Evolutionary conservation across 2,113 vertebrate species (phyloP), one percentile per base, ranked within the genome.

Genomic region (Illadopsis cleaveri): DNA sequence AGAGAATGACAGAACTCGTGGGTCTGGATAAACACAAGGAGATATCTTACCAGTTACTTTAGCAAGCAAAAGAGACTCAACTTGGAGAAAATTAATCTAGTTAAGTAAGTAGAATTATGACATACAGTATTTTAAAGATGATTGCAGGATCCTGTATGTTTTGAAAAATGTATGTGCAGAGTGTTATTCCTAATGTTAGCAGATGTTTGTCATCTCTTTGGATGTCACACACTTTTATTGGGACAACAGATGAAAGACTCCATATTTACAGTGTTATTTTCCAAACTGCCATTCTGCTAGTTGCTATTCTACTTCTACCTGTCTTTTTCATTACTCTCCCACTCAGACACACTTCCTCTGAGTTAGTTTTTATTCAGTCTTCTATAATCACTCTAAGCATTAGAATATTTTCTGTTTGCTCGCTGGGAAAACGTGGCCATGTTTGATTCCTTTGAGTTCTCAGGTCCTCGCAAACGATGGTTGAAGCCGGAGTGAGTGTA

Each of bases 1-100:
- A 71, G 2, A 44, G 42, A 42, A 40, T 33, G 30, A 38, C 37
- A 70, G n/a, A 86, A 30, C 18, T 38, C 0, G 0, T 45, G 18
- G 28, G 27, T 54, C 16, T 47, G 11, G 38, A 47, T 81, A 73
- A 87, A 56, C 13, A n/a, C 24, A 53, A 28, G 35, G 30, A 58
- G 35, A 15, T 85, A 56, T 50, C n/a, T 60, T 48, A 56, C 27
- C 16, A 23, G 42, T 66, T 70, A 33, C 22, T 72, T 45, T 45
- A 58, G n/a, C 28, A 51, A 27, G 21, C 35, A 75, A 71, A 91
- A 31, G 22, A 44, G 51, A 66, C 18, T 79, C 23, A 60, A 12
- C 21, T 9, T 69, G 37, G 14, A 22, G n/a, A 84, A 84, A 66
- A 84, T 51, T 24, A 11, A 42, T 64, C 40, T 51, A 4, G 27